Evolutionary conservation across 2,113 vertebrate genomes (phyloP).

Genomic region (Elaphurus davidianus): DNA sequence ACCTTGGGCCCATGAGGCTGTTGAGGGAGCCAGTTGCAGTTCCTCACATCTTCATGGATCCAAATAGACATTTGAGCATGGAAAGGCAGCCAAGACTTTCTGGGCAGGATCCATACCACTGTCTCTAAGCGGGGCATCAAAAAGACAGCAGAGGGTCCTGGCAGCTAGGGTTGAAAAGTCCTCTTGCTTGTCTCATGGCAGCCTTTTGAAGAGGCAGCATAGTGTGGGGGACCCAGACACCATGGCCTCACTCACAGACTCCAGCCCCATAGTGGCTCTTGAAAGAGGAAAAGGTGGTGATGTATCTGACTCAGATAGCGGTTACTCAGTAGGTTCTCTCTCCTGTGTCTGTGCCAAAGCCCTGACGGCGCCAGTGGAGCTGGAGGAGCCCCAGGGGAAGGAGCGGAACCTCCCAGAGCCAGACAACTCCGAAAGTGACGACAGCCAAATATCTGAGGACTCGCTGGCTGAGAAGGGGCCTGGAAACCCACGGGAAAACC

Average conservation of each 20-base stretch:
- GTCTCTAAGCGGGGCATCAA: slow-evolving; percentile 68
- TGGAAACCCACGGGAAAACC: slow-evolving; percentile 44
- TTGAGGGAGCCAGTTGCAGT: background rate
- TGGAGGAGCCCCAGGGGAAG: slow-evolving; percentile 74
- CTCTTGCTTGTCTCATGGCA: background rate
- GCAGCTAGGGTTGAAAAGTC: slow-evolving; percentile 52
- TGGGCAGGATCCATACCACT: slow-evolving; percentile 62
- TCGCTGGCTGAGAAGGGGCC: slow-evolving; percentile 83
- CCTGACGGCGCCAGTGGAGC: slow-evolving; percentile 79
- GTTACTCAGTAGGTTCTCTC: slow-evolving; percentile 93
- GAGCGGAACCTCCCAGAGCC: slow-evolving; percentile 61
- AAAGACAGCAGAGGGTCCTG: slow-evolving; percentile 74
- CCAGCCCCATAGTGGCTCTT: slow-evolving; percentile 72
- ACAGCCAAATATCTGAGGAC: slow-evolving; percentile 94
- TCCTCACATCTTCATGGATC: slow-evolving; percentile 6
- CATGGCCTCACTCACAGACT: background rate
- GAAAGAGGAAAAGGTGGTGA: slow-evolving; percentile 73
- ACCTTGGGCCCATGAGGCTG: background rate
- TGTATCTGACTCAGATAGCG: slow-evolving; percentile 91
- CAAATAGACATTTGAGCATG: slow-evolving; percentile 69
- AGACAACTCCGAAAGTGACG: slow-evolving; percentile 89
- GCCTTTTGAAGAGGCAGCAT: background rate
- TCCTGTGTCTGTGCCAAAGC: slow-evolving; percentile 85
- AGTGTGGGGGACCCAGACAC: background rate
- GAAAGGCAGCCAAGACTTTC: slow-evolving; percentile 78